A percentile compares a stretch with the other conserved stretches of the same genome.
phyloP scores from a whole-genome alignment of 2,888 invertebrate genomes.

The Leptura quadrifasciata region DNA sequence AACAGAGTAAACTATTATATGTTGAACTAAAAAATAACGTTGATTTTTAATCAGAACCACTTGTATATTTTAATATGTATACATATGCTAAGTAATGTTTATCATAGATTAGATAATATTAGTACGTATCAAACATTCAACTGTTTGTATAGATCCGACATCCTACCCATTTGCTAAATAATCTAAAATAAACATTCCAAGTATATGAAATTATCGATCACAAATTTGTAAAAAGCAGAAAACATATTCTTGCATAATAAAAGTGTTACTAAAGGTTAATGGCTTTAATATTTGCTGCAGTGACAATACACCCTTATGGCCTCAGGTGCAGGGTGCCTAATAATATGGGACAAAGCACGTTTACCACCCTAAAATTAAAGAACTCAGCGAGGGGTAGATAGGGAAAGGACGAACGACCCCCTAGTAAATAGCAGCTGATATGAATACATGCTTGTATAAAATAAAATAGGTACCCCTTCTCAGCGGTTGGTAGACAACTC shows the following conservation, averaged over 20 bases:
- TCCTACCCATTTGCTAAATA: slow-evolving; percentile 31
- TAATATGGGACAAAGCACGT: slow-evolving; percentile 64
- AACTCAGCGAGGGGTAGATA: slow-evolving; percentile 64
- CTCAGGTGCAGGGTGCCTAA: slow-evolving; percentile 64
- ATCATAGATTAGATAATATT: slow-evolving; percentile 38
- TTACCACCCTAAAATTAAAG: slow-evolving; percentile 68
- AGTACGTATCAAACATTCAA: slow-evolving; percentile 31
- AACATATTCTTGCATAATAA: slow-evolving; percentile 15
- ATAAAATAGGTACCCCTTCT: slow-evolving; percentile 8
- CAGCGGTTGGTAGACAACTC: slow-evolving; percentile 37
- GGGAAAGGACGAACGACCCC: slow-evolving; percentile 50
- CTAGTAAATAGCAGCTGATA: slow-evolving; percentile 43
- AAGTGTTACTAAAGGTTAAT: slow-evolving; percentile 33
- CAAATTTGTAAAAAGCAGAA: slow-evolving; percentile 13
- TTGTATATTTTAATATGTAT: slow-evolving; percentile 34
- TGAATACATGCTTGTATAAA: slow-evolving; percentile 32
- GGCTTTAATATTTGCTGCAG: slow-evolving; percentile 29
- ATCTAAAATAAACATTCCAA: slow-evolving; percentile 24
- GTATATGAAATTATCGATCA: slow-evolving; percentile 28
- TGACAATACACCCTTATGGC: slow-evolving; percentile 50
- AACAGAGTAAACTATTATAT: neutral
- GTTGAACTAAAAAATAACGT: slow-evolving; percentile 15
- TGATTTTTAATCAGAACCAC: slow-evolving; percentile 33
- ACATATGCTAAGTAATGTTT: slow-evolving; percentile 40
- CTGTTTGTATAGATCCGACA: slow-evolving; percentile 32